Evolutionary conservation across 1,140 invertebrate species (phyloP).

Genomic region (Leptinotarsa undecemlineata): DNA sequence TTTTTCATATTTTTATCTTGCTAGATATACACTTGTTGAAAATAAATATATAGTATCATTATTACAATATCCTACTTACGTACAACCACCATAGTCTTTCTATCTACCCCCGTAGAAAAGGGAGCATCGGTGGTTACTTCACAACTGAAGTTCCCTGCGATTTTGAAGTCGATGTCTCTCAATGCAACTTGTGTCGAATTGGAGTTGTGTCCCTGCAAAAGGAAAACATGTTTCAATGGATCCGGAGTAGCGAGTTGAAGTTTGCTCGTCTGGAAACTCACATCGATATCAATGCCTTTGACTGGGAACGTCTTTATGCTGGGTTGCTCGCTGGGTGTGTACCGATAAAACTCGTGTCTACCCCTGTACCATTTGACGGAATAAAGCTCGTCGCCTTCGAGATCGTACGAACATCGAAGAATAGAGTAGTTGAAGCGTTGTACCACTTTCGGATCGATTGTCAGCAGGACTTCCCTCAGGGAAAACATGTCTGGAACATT

Average conservation of each 20-base stretch:
- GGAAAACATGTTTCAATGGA: conserved; percentile 21
- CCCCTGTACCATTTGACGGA: conserved; percentile 81
- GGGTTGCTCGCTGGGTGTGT: conserved; percentile 66
- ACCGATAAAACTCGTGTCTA: conserved; percentile 71
- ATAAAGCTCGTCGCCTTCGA: conserved; percentile 71
- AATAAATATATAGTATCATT: no score
- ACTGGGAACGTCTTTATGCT: conserved; percentile 70
- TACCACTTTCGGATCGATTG: conserved; percentile 63
- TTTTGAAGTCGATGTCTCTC: conserved; percentile 69
- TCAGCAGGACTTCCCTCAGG: conserved; percentile 58
- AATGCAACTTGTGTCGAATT: conserved; percentile 76
- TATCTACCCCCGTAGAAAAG: conserved; percentile 69
- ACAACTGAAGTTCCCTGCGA: conserved; percentile 81
- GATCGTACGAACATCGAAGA: conserved; percentile 69
- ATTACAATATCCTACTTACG: conserved; percentile 62
- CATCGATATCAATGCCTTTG: conserved; percentile 71
- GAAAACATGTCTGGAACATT: conserved; percentile 50
- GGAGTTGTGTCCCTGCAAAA: conserved; percentile 68
- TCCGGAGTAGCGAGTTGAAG: not conserved
- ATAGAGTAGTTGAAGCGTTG: conserved; percentile 60
- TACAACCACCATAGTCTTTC: conserved; percentile 71
- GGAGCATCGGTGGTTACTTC: conserved; percentile 83
- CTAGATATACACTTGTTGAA: no score
- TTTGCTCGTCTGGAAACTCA: conserved; percentile 59
- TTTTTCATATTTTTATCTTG: no score